Percentiles rank a stretch among this genome's conserved stretches.
Conservation (phyloP, 2,797 vertebrate genomes). For the Gymnoscopelus microlampas region DNA sequence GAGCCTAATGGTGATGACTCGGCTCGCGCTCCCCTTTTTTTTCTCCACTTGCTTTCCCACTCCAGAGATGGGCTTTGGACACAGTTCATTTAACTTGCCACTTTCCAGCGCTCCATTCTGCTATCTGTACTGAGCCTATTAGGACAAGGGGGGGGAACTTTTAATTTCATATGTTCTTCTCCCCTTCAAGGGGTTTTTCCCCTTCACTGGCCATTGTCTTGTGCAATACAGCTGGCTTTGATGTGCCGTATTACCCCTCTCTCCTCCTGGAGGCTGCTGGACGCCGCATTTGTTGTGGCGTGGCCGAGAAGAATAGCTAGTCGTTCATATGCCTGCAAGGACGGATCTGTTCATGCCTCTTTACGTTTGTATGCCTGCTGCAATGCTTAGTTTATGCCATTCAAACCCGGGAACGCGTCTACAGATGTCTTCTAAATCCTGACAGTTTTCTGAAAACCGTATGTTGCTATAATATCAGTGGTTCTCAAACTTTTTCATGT, state of each 20-base stretch:
- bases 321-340: constrained; percentile 26
- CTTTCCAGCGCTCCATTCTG: constrained; percentile 60
- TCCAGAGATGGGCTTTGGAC: constrained; percentile 79
- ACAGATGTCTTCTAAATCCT: no score
- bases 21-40: constrained; percentile 63
- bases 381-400: no score
- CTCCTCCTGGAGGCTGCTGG: constrained; percentile 39
- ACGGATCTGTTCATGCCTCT: constrained; percentile 10
- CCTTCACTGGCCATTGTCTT: constrained; percentile 61
- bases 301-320: no score
- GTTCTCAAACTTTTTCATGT: no score
- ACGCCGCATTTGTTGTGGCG: constrained; percentile 19
- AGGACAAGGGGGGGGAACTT: constrained; percentile 76
- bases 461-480: no score
- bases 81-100: constrained; percentile 82
- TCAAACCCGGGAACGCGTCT: no score
- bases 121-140: constrained; percentile 76
- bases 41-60: constrained; percentile 67
- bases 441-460: no score
- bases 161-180: constrained; percentile 81
- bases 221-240: constrained; percentile 47
- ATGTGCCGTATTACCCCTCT: constrained; percentile 45
- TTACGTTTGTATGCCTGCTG: no score
- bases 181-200: constrained; percentile 63
- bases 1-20: constrained; percentile 81